These are phyloP conservation scores for Pseudococcus viburni DNA, from an alignment of 2,888 invertebrate genomes.

Conservation along the genomic window DNA sequence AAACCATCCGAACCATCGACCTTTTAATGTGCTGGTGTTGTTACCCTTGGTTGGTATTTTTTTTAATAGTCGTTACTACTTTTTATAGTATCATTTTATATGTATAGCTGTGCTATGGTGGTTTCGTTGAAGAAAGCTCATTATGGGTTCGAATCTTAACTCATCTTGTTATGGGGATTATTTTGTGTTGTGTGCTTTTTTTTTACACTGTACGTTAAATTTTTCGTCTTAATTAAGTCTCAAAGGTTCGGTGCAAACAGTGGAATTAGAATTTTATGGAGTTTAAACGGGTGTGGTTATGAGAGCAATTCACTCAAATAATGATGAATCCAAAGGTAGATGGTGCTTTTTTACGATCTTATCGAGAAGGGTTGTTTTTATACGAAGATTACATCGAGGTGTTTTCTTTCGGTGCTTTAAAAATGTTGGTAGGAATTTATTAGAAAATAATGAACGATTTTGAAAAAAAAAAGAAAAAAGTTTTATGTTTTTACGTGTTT, in stretches of 20 bases:
- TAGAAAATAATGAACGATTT: neutral
- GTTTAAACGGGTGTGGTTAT: slow-evolving; percentile 29
- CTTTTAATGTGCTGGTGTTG: slow-evolving; percentile 15
- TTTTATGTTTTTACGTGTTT: neutral
- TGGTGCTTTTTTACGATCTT: neutral
- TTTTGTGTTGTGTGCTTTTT: neutral
- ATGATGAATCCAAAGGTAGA: slow-evolving; percentile 9
- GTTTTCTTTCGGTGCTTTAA: neutral
- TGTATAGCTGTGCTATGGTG: neutral
- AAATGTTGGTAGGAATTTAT: neutral
- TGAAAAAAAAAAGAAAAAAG: neutral
- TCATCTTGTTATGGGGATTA: neutral
- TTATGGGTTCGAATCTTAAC: slow-evolving; percentile 25
- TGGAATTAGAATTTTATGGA: slow-evolving; percentile 42
- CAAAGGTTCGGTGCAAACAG: slow-evolving; percentile 10
- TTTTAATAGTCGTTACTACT: neutral
- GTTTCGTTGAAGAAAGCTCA: neutral
- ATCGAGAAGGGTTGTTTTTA: slow-evolving; percentile 13
- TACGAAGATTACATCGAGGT: neutral
- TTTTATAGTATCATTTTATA: neutral
- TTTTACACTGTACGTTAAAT: slow-evolving; percentile 2
- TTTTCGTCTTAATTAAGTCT: slow-evolving; percentile 17
- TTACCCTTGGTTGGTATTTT: neutral
- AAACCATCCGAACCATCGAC: slow-evolving; percentile 32
- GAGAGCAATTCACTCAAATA: neutral